phyloP scores from a whole-genome alignment of 1,140 invertebrate genomes.

The Philotrypesis tridentata region DNA sequence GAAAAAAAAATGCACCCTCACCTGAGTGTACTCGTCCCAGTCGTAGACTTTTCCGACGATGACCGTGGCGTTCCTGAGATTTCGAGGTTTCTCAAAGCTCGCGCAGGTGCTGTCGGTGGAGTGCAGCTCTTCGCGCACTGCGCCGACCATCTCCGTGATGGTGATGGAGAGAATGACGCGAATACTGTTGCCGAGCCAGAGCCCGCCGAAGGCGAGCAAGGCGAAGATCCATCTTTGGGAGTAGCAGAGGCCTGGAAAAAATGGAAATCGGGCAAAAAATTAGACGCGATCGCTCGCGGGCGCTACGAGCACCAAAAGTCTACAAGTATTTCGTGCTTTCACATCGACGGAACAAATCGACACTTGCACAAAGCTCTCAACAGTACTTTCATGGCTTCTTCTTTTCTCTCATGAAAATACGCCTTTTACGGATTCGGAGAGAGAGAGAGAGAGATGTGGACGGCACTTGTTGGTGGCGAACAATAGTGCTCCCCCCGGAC shows the following conservation, averaged over 20 bases:
- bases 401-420: no score
- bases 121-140: neutral
- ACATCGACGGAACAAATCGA: no score
- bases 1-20: neutral
- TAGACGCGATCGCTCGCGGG: no score
- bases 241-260: conserved; percentile 12
- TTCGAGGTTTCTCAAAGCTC: neutral
- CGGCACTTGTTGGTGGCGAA: no score
- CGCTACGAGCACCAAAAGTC: no score
- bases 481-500: no score
- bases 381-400: no score
- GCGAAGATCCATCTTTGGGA: conserved; percentile 47
- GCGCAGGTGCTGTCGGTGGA: neutral
- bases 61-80: neutral
- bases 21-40: conserved; percentile 43
- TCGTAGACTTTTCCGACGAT: neutral
- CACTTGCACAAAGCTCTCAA: no score
- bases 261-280: neutral
- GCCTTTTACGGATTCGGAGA: no score
- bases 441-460: no score
- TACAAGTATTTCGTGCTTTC: no score
- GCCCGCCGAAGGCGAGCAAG: conserved; percentile 9
- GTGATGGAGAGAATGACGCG: conserved; percentile 20
- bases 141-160: conserved; percentile 30
- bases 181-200: conserved; percentile 25